Evolutionary conservation across 2,797 vertebrate species (phyloP).

Genomic region (Falco peregrinus): DNA sequence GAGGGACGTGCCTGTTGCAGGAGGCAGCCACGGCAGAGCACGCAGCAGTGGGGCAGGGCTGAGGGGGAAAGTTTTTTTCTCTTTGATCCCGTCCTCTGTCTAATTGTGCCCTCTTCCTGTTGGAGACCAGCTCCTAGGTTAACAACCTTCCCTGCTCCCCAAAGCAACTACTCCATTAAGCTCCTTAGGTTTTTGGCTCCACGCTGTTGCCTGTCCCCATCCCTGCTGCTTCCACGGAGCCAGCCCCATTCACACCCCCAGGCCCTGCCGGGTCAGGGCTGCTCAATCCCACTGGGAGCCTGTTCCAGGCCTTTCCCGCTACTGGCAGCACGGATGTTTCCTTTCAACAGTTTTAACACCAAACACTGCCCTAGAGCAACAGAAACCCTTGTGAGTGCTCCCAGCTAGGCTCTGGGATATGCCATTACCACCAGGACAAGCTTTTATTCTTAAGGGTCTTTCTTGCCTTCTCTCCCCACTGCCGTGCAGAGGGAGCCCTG

Average conservation of each 20-base stretch:
- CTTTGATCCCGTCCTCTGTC: not conserved
- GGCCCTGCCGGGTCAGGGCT: not conserved
- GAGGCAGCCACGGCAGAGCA: not conserved
- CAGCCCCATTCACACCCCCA: not conserved
- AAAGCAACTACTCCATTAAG: not conserved
- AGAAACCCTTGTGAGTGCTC: not conserved
- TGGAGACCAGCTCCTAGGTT: not conserved
- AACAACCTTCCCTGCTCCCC: not conserved
- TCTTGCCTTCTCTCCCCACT: not conserved
- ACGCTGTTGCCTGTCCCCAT: not conserved
- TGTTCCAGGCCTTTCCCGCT: not conserved
- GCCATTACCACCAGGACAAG: not conserved
- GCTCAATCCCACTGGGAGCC: not conserved
- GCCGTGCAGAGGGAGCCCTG: constrained; percentile 86
- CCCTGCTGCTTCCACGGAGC: not conserved
- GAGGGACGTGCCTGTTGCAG: not conserved
- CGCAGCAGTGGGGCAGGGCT: not conserved
- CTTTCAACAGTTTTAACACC: not conserved
- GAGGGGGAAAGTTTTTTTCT: not conserved
- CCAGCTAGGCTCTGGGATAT: not conserved
- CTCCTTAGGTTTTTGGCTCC: not conserved
- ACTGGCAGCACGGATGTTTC: not conserved
- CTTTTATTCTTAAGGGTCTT: not conserved
- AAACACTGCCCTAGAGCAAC: not conserved
- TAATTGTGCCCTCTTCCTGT: not conserved